Base-by-base conservation (phyloP, 2,888 invertebrate species). In the Pinctada fucata region DNA sequence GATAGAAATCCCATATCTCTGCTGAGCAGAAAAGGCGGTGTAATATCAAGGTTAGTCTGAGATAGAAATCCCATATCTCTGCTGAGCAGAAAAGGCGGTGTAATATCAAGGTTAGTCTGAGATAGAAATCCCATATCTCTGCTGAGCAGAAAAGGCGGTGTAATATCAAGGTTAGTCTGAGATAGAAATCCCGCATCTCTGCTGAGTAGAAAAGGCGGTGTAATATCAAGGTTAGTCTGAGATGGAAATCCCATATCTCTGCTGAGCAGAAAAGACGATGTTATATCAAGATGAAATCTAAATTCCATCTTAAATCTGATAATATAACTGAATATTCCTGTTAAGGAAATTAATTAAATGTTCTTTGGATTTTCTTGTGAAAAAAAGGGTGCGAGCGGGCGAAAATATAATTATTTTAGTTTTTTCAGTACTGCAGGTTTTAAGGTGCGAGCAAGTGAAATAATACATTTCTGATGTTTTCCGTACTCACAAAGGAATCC, bases 11-110 rank as follows among this genome's bases (percentile, higher is more conserved):
- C 31, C 31, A 31, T 31, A 31, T 31, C 31, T 88, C 91, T 2
- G 97, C 99, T 0, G 99, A 99, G 91, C 98, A 98, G 93, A 99
- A 98, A 93, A 94, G 99, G 58, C 94, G 98, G 75, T 97, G 96
- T 92, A 98, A 98, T 92, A 98, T 99, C 89, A 98, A 98, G 90
- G 93, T 92, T 31, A 31, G 31, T 31, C 31, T 31, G 31, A 31
- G 31, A 31, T 31, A 31, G 31, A 31, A 31, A 31, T 31, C 31
- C 31, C 0, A 31, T 31, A 31, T 31, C 31, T 88, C 91, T 2
- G 97, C 99, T 0, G 99, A 99, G 91, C 98, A 98, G 93, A 99
- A 98, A 93, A 94, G 99, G 58, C 94, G 98, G 75, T 97, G 96
- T 92, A 98, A 98, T 92, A 98, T 99, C 89, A 98, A 98, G 90